Evolutionary conservation across 2,888 invertebrate genomes (phyloP).

Genomic region (Salpingus planirostris): DNA sequence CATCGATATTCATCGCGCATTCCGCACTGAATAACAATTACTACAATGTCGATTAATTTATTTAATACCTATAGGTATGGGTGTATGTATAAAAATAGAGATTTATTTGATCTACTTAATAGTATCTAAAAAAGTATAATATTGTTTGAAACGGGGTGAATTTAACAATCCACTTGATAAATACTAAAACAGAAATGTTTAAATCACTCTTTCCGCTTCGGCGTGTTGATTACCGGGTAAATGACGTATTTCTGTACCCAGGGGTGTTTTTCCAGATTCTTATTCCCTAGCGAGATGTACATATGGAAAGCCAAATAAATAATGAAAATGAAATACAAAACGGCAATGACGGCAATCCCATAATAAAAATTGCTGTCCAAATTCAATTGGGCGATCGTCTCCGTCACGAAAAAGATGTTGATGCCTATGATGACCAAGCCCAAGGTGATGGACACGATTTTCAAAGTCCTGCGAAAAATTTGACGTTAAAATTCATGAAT

Average conservation of each 20-base stretch:
- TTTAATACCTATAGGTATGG: no score
- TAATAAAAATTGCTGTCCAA: constrained; percentile 19
- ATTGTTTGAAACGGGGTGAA: no score
- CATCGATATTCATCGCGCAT: no score
- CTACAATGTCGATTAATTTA: no score
- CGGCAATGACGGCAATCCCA: constrained; percentile 17
- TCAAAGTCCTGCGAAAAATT: constrained; percentile 51
- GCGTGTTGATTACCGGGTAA: constrained; percentile 12
- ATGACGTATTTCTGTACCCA: constrained; percentile 23
- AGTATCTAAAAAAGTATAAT: no score
- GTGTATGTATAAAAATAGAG: no score
- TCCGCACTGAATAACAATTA: no score
- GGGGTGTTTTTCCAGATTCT: constrained; percentile 14
- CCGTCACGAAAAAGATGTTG: constrained; percentile 69
- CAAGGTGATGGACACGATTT: constrained; percentile 53
- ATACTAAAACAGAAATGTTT: no score
- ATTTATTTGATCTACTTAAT: no score
- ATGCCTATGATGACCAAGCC: constrained; percentile 62
- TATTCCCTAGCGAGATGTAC: constrained; percentile 22
- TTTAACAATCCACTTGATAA: no score
- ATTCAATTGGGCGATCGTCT: constrained; percentile 45
- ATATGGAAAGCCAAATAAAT: constrained; percentile 24
- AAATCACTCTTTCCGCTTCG: constrained; percentile 4
- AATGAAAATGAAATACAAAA: constrained; percentile 21
- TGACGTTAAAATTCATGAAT: constrained; percentile 1